phyloP scores from a whole-genome alignment of 2,888 invertebrate species.

The Lysandra bellargus region DNA sequence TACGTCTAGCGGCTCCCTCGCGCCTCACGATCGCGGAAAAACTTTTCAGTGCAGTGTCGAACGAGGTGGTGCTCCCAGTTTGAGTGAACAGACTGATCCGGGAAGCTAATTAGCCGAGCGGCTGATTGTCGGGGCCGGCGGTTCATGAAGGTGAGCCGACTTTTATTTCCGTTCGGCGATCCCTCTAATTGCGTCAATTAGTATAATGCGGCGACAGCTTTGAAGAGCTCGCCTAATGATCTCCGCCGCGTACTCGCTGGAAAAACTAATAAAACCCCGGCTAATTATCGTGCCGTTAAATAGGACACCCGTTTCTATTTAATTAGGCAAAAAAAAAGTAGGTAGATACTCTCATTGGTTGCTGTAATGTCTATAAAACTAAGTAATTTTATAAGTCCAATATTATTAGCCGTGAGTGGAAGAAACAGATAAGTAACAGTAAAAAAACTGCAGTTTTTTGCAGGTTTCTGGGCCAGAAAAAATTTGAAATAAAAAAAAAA shows the following conservation, averaged over 20 bases:
- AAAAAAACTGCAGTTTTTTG: too few relatives aligned
- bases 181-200: constrained; percentile 80
- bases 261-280: constrained; percentile 56
- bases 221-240: constrained; percentile 76
- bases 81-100: constrained; percentile 61
- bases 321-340: background rate
- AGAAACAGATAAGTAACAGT: too few relatives aligned
- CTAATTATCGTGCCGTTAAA: constrained; percentile 38
- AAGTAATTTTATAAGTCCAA: background rate
- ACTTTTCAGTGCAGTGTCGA: constrained; percentile 72
- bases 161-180: constrained; percentile 81
- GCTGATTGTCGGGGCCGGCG: constrained; percentile 78
- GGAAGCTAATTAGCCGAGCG: constrained; percentile 73
- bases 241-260: constrained; percentile 57
- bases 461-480: too few relatives aligned
- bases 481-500: too few relatives aligned
- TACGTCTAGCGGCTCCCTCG: constrained; percentile 51
- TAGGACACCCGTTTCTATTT: constrained; percentile 23
- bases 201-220: constrained; percentile 80
- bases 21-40: constrained; percentile 69
- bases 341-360: background rate
- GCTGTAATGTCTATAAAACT: background rate
- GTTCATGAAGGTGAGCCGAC: constrained; percentile 80
- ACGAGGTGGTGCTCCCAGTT: constrained; percentile 64
- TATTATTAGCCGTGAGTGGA: background rate